Evolutionary conservation across 2,888 invertebrate genomes (phyloP).

Genomic region (Parnassius orleans): DNA sequence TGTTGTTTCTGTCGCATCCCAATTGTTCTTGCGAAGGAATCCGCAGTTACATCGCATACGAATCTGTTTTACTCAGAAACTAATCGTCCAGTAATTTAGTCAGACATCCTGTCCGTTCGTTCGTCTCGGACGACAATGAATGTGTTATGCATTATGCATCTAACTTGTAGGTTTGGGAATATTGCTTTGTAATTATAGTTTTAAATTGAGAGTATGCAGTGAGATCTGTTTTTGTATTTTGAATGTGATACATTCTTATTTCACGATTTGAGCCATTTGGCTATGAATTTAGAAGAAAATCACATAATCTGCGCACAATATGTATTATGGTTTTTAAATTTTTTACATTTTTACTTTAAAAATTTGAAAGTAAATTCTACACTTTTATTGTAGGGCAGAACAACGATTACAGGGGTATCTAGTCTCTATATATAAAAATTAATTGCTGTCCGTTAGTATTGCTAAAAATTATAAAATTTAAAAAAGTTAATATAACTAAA

Average conservation of each 20-base stretch:
- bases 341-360: no score
- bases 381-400: background rate
- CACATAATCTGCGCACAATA: no score
- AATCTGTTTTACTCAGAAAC: slow-evolving; percentile 60
- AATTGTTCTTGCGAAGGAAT: slow-evolving; percentile 32
- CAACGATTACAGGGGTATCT: background rate
- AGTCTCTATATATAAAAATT: no score
- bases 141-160: slow-evolving; percentile 51
- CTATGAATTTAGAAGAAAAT: no score
- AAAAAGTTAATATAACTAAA: no score
- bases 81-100: slow-evolving; percentile 72
- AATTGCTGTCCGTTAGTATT: no score
- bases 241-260: no score
- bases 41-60: slow-evolving; percentile 37
- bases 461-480: no score
- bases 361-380: no score
- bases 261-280: no score
- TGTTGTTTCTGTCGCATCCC: slow-evolving; percentile 11
- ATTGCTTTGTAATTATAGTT: slow-evolving; percentile 27
- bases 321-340: no score
- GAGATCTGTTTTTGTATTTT: no score
- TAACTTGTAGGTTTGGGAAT: slow-evolving; percentile 30
- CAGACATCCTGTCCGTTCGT: slow-evolving; percentile 54
- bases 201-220: slow-evolving; percentile 2
- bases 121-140: slow-evolving; percentile 44